Conservation (phyloP, 2,888 invertebrate genomes). For the Parochlus steinenii region DNA sequence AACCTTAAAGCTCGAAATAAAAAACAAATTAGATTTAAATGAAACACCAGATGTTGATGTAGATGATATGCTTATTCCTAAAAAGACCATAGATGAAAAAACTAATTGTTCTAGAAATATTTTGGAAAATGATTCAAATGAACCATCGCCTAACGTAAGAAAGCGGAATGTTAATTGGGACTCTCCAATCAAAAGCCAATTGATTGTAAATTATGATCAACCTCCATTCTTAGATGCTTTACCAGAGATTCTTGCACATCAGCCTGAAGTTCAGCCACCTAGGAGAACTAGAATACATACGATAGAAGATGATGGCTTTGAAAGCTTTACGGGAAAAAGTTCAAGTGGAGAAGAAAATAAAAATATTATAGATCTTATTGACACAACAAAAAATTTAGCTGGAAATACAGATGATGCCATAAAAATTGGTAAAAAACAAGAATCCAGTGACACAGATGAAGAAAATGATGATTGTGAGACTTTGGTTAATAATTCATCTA, state of each 20-base stretch:
- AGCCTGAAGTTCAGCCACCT: neutral
- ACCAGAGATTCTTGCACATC: neutral
- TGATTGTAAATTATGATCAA: neutral
- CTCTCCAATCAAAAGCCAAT: conserved; percentile 21
- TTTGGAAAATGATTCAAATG: no score
- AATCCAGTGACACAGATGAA: conserved; percentile 27
- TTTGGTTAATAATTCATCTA: conserved; percentile 36
- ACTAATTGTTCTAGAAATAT: no score
- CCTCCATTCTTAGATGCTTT: neutral
- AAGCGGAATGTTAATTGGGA: conserved; percentile 31
- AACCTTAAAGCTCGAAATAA: conserved; percentile 2
- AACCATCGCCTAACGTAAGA: conserved; percentile 15
- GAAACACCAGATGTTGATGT: no score
- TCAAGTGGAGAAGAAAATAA: conserved; percentile 41
- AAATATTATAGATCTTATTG: conserved; percentile 16
- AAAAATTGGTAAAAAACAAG: conserved; percentile 15
- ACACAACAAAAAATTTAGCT: conserved; percentile 22
- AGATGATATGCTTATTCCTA: no score
- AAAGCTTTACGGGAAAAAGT: conserved; percentile 68
- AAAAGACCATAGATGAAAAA: no score
- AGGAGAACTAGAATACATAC: neutral
- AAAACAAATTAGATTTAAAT: no score
- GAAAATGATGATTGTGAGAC: conserved; percentile 40
- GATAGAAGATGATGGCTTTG: conserved; percentile 66
- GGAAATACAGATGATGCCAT: conserved; percentile 11